phyloP scores from a whole-genome alignment of 2,888 invertebrate genomes.

The Cremastinae sp. region DNA sequence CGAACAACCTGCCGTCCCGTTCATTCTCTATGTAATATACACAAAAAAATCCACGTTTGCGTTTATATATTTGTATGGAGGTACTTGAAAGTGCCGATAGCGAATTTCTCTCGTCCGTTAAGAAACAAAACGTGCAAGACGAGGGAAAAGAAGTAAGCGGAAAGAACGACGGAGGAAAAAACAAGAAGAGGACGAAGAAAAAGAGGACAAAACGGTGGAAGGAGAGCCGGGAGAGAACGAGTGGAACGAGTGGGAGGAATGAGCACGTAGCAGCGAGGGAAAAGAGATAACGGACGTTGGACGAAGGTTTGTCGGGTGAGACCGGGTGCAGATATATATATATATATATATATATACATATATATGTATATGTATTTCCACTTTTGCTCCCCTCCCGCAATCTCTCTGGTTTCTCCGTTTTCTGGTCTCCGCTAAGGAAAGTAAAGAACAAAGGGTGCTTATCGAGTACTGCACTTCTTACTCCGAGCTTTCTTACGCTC shows the following conservation, averaged over 20 bases:
- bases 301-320: constrained; percentile 57
- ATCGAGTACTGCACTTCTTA: constrained; percentile 75
- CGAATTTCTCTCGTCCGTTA: constrained; percentile 67
- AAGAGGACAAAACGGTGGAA: constrained; percentile 40
- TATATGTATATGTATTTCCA: constrained; percentile 13
- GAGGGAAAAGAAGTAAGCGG: constrained; percentile 46
- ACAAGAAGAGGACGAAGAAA: constrained; percentile 23
- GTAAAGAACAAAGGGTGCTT: constrained; percentile 75
- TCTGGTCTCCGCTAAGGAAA: constrained; percentile 55
- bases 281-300: constrained; percentile 64
- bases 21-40: constrained; percentile 49
- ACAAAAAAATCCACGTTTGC: background rate
- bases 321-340: too few relatives aligned
- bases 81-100: constrained; percentile 71
- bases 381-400: constrained; percentile 3
- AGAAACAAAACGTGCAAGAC: constrained; percentile 56
- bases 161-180: constrained; percentile 36
- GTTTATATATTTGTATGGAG: constrained; percentile 51
- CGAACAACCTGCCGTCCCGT: constrained; percentile 31
- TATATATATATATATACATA: too few relatives aligned
- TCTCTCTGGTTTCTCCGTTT: background rate
- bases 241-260: constrained; percentile 26
- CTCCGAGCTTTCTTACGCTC: constrained; percentile 59
- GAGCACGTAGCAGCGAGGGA: constrained; percentile 48
- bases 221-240: constrained; percentile 22